Conservation (phyloP, 2,797 vertebrate genomes). For the Lepus townsendii region DNA sequence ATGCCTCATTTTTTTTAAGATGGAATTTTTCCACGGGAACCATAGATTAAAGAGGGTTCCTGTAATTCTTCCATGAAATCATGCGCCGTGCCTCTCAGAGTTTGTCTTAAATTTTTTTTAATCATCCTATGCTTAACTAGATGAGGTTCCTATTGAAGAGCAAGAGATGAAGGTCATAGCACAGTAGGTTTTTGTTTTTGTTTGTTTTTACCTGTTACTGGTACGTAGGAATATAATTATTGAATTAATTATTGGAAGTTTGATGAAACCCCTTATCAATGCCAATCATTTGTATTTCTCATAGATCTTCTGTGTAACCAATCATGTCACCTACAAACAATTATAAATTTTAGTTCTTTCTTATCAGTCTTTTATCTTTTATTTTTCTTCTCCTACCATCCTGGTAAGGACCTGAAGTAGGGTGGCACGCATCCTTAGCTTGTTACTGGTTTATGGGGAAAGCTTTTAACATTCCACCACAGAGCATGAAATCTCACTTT, state of each 20-base stretch:
- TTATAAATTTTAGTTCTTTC: not conserved
- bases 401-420: not conserved
- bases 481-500: not conserved
- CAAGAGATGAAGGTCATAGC: conserved; percentile 49
- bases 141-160: not conserved
- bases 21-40: conserved; percentile 51
- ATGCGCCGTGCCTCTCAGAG: not conserved
- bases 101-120: conserved; percentile 65
- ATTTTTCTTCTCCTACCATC: not conserved
- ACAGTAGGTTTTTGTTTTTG: not conserved
- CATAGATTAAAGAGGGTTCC: not conserved
- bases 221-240: not conserved
- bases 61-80: conserved; percentile 17
- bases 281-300: conserved; percentile 9
- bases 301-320: conserved; percentile 43
- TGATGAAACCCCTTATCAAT: not conserved
- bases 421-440: not conserved
- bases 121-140: conserved; percentile 16
- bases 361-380: conserved; percentile 11
- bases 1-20: conserved; percentile 19
- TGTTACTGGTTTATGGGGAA: not conserved
- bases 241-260: not conserved
- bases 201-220: not conserved
- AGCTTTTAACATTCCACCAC: not conserved
- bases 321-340: not conserved